Evolutionary conservation across 2,113 vertebrate species (phyloP), one percentile per base, ranked within the genome.

Genomic region (Galemys pyrenaicus): DNA sequence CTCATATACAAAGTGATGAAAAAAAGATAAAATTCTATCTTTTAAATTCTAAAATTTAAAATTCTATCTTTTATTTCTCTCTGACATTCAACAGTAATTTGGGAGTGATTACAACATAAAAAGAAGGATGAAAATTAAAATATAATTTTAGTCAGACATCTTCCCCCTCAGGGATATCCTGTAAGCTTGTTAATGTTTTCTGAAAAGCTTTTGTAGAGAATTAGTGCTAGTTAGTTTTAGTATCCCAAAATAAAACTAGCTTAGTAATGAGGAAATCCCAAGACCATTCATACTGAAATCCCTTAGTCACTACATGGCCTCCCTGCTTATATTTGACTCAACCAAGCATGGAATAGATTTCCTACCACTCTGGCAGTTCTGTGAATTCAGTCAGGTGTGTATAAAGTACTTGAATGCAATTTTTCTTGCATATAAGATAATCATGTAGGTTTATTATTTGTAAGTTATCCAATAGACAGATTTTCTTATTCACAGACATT

Each of bases 121-220:
- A 67, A 92, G 32, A 88, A 92, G 73, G 39, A 85, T 1, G 41
- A 73, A 94, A 79, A 64, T 89, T 54, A 49, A 74, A 62, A 44
- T 4, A 28, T 2, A 79, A 28, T 2, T 96, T 96, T 37, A 58
- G 19, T 22, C 89, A 15, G 6, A 0, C 46, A 19, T 95, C 81
- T 89, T 92, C 60, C 75, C 32, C 49, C 37, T n/a, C 79, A 89
- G 41, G 28, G 60, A n/a, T 68, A 9, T 49, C 39, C 78, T 5
- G 20, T 64, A 6, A 79, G 20, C 51, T 5, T 58, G 65, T 9
- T 5, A 49, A 35, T 86, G 86, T 75, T 89, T 89, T 97, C 80
- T 96, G 75, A 56, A 96, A 93, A 87, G 56, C 44, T 87, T 89
- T 93, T 78, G 28, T 30, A 80, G 51, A 51, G 58, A 58, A 93